Evolutionary conservation across 1,140 invertebrate genomes (phyloP).

Genomic region (Carposina sasakii): DNA sequence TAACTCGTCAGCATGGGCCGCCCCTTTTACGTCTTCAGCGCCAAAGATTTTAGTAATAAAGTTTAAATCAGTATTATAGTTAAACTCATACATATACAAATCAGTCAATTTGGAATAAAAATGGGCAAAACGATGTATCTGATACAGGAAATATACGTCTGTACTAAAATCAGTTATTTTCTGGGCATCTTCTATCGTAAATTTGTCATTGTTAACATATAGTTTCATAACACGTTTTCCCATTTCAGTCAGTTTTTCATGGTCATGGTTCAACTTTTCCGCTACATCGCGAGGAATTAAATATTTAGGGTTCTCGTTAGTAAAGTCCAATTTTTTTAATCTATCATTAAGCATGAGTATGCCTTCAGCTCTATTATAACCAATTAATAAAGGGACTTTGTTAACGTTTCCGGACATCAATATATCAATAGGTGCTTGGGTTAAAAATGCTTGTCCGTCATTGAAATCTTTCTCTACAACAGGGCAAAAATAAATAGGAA

Average conservation of each 20-base stretch:
- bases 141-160: constrained; percentile 56
- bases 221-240: constrained; percentile 58
- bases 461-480: constrained; percentile 62
- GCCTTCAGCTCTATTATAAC: constrained; percentile 75
- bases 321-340: constrained; percentile 38
- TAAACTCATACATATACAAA: constrained; percentile 73
- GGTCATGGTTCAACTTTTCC: constrained; percentile 27
- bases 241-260: constrained; percentile 42
- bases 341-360: constrained; percentile 47
- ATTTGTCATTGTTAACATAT: constrained; percentile 62
- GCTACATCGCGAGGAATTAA: constrained; percentile 53
- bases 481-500: constrained; percentile 60
- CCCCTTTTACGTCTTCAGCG: constrained; percentile 53
- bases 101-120: constrained; percentile 30
- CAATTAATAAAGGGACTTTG: constrained; percentile 75
- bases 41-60: constrained; percentile 36
- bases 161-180: constrained; percentile 40
- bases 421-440: constrained; percentile 48
- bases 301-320: constrained; percentile 45
- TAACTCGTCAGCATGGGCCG: constrained; percentile 77
- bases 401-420: constrained; percentile 55
- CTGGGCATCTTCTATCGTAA: constrained; percentile 29
- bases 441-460: constrained; percentile 49
- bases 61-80: constrained; percentile 58
- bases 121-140: constrained; percentile 52